These are phyloP conservation scores for Athalia circularis DNA, from an alignment of 2,888 invertebrate genomes.

Conservation along the genomic window DNA sequence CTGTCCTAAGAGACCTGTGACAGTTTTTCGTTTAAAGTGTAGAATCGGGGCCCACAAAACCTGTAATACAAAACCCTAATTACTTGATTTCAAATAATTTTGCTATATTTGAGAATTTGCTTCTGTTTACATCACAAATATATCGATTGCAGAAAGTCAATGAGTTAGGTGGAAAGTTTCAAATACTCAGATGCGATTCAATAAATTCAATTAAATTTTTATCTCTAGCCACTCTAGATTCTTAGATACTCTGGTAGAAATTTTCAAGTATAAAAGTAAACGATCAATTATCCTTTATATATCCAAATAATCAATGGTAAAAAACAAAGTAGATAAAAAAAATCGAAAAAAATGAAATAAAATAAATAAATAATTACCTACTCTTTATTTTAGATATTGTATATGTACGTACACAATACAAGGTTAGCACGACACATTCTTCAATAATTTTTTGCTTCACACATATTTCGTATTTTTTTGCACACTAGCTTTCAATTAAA, in stretches of 20 bases:
- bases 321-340: conserved; percentile 54
- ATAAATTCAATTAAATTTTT: conserved; percentile 48
- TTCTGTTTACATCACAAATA: neutral
- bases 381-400: conserved; percentile 19
- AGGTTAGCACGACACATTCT: conserved; percentile 17
- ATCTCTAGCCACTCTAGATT: conserved; percentile 51
- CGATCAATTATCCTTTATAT: conserved; percentile 55
- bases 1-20: conserved; percentile 49
- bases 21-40: conserved; percentile 65
- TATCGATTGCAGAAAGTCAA: neutral
- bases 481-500: conserved; percentile 33
- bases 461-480: conserved; percentile 9
- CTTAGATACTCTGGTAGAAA: conserved; percentile 47
- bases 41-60: conserved; percentile 68
- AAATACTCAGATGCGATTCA: neutral
- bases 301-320: neutral
- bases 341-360: conserved; percentile 50
- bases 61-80: conserved; percentile 39
- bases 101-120: conserved; percentile 56
- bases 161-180: neutral
- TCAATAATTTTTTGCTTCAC: neutral
- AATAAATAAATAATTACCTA: conserved; percentile 13
- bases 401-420: conserved; percentile 10
- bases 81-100: conserved; percentile 40
- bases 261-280: conserved; percentile 35